Evolutionary conservation across 2,113 vertebrate genomes (phyloP).

Genomic region (Ophthalmotilapia sp.): DNA sequence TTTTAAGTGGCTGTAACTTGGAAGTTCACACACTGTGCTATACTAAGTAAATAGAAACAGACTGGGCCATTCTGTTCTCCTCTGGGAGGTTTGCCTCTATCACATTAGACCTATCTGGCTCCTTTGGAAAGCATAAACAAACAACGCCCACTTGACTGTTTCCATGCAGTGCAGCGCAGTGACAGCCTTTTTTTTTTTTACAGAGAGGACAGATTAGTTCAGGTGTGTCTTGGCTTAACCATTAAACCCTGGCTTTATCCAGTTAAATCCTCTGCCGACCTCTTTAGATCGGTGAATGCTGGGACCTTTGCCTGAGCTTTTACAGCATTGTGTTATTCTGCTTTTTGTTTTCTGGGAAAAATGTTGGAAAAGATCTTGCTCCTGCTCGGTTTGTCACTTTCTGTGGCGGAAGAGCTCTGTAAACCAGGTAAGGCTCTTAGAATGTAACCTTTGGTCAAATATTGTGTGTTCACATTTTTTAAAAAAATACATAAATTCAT

Average conservation of each 20-base stretch:
- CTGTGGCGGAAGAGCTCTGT: conserved; percentile 55
- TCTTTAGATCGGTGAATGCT: conserved; percentile 50
- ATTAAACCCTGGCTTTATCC: conserved; percentile 47
- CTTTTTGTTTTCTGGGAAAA: conserved; percentile 33
- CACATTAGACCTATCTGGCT: conserved; percentile 4
- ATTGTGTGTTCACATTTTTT: accelerated
- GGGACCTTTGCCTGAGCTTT: conserved; percentile 63
- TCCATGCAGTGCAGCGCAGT: not conserved
- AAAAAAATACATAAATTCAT: not conserved
- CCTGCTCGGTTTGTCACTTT: conserved; percentile 47
- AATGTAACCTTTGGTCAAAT: not conserved
- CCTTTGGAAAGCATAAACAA: conserved; percentile 31
- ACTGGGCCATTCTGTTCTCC: not conserved
- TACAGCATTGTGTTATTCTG: not conserved
- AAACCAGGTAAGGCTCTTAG: conserved; percentile 61
- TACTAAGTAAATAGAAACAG: conserved; percentile 11
- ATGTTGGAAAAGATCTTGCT: conserved; percentile 71
- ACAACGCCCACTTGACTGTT: conserved; percentile 25
- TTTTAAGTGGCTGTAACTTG: not conserved
- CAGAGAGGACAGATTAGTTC: not conserved
- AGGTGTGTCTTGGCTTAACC: conserved; percentile 58
- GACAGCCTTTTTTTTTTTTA: not conserved
- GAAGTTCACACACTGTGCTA: not conserved
- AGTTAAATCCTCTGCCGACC: not conserved
- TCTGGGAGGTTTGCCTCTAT: not conserved